Percentiles rank a stretch among this genome's conserved stretches.
Evolutionary conservation across 2,888 invertebrate genomes (phyloP).

Genomic region (Ernsta delagoae): DNA sequence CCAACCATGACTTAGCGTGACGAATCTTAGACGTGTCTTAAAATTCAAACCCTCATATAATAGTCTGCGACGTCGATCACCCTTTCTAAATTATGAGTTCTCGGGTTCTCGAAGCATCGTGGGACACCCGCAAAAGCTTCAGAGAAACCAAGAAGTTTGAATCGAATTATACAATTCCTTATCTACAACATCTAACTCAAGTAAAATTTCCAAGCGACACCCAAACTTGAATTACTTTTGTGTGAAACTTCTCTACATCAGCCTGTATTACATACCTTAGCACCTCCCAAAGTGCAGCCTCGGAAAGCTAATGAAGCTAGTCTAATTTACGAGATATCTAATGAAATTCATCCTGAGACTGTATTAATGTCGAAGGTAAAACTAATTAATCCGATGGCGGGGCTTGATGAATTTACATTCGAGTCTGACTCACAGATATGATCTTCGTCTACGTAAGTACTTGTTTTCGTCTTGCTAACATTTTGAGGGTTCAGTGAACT

Average conservation of each 20-base stretch:
- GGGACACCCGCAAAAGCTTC: no score
- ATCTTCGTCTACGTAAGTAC: not conserved
- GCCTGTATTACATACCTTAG: no score
- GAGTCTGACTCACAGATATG: constrained; percentile 3
- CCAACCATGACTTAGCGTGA: constrained; percentile 18
- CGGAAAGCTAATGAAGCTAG: not conserved
- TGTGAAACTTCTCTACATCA: no score
- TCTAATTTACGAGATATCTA: not conserved
- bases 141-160: no score
- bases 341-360: not conserved
- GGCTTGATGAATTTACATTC: constrained; percentile 23
- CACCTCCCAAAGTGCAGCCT: not conserved
- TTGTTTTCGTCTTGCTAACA: constrained; percentile 14
- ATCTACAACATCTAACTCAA: no score
- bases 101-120: no score
- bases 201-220: no score
- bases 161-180: no score
- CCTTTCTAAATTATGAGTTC: no score
- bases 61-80: no score
- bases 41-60: no score
- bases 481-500: constrained; percentile 7
- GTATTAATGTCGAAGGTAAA: constrained; percentile 14
- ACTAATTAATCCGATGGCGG: constrained; percentile 1
- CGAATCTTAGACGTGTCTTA: constrained; percentile 4
- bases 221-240: no score